These are phyloP conservation scores for Anorthoa munda DNA, from an alignment of 2,888 invertebrate species.

Conservation along the genomic window DNA sequence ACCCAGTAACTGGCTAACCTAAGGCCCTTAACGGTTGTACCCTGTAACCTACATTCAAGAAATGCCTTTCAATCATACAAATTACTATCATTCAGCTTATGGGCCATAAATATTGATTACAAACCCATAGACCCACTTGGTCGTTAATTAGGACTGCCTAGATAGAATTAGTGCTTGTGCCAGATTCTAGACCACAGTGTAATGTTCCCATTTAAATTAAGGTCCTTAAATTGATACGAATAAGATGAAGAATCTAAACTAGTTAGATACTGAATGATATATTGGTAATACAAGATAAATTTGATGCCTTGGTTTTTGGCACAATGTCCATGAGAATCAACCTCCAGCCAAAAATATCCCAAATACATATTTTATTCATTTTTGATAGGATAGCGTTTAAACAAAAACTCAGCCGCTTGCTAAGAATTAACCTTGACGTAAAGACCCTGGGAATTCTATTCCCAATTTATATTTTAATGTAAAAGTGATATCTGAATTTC, in stretches of 20 bases:
- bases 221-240: conserved; percentile 16
- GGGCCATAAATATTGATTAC: conserved; percentile 51
- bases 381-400: no score
- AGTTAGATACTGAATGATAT: background rate
- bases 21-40: background rate
- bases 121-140: conserved; percentile 47
- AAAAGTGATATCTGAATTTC: background rate
- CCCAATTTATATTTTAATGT: no score
- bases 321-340: background rate
- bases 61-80: conserved; percentile 14
- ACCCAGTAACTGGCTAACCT: background rate
- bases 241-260: conserved; percentile 14
- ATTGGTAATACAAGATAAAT: conserved; percentile 26
- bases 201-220: conserved; percentile 40
- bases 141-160: conserved; percentile 38
- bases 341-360: no score
- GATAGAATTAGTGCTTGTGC: conserved; percentile 49
- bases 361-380: no score
- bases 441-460: no score
- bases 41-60: no score
- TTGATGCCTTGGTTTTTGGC: background rate
- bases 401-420: no score
- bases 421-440: no score
- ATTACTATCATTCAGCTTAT: background rate
- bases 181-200: conserved; percentile 40